A percentile compares a stretch with the other conserved stretches of the same genome.
Evolutionary conservation across 2,797 vertebrate genomes (phyloP).

Genomic region (Eulemur rubriventer): DNA sequence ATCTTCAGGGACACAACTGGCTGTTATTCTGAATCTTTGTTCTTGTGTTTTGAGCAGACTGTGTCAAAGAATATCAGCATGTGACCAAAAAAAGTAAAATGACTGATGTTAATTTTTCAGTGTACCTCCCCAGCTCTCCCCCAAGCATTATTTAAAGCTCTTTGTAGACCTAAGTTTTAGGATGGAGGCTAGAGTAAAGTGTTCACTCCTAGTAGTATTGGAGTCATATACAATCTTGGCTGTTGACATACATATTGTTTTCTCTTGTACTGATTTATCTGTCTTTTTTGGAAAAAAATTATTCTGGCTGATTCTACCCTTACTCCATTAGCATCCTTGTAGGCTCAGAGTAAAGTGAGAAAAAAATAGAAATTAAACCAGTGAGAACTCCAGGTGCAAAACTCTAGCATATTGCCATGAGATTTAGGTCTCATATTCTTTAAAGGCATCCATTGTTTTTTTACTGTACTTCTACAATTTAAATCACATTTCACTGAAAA

Average conservation of each 20-base stretch:
- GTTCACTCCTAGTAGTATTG: not conserved
- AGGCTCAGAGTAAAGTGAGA: not conserved
- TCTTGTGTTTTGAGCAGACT: not conserved
- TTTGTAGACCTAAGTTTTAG: not conserved
- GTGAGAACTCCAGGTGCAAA: not conserved
- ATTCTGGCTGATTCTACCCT: not conserved
- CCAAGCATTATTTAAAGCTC: not conserved
- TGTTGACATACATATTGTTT: not conserved
- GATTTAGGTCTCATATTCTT: not conserved
- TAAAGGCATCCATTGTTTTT: not conserved
- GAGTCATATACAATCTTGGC: not conserved
- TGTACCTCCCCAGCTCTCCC: not conserved
- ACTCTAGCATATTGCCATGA: not conserved
- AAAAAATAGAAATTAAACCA: conserved; percentile 2
- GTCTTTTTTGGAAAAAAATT: conserved; percentile 30
- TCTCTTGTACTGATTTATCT: not conserved
- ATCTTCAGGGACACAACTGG: not conserved
- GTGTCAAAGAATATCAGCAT: not conserved
- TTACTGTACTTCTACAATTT: not conserved
- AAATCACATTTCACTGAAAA: not conserved
- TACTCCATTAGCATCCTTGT: not conserved
- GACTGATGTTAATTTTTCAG: not conserved
- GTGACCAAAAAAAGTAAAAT: not conserved
- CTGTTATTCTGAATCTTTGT: not conserved
- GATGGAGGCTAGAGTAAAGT: not conserved